These are phyloP conservation scores for Urechis unicinctus DNA, from an alignment of 2,888 invertebrate genomes.

Conservation along the genomic window DNA sequence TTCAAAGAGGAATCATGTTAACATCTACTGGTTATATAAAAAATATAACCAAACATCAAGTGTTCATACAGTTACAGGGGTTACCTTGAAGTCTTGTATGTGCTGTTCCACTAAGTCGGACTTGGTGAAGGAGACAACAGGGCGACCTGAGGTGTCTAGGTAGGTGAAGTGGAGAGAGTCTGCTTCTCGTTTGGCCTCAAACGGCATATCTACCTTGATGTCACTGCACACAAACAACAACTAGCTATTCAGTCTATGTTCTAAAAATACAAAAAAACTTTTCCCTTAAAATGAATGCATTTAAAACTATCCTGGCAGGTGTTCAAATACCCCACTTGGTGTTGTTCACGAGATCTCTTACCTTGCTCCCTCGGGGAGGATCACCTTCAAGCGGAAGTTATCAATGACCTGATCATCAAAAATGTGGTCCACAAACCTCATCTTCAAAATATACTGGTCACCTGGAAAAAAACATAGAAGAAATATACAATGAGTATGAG, in stretches of 20 bases:
- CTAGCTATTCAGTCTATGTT: no score
- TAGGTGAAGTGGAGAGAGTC: constrained; percentile 84
- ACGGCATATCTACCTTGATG: constrained; percentile 76
- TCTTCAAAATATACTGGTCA: constrained; percentile 73
- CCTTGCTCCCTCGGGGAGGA: constrained; percentile 84
- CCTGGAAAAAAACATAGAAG: constrained; percentile 37
- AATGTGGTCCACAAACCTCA: constrained; percentile 93
- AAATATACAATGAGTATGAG: neutral
- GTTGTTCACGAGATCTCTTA: constrained; percentile 26
- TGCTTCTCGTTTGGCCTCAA: constrained; percentile 66
- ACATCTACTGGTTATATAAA: no score
- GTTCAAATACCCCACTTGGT: neutral
- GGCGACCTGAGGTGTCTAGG: constrained; percentile 87
- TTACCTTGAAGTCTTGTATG: constrained; percentile 81
- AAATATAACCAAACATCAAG: neutral
- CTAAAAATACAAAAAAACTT: neutral
- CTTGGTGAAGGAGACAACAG: constrained; percentile 75
- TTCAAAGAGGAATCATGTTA: no score
- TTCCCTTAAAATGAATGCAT: neutral
- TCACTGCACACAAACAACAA: constrained; percentile 45
- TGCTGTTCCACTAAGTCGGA: constrained; percentile 90
- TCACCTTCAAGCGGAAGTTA: constrained; percentile 77
- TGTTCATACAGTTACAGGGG: neutral
- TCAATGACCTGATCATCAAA: constrained; percentile 96
- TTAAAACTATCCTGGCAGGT: neutral